Evolutionary conservation across 30 jellyfish, hydroid and myxozoan genomes (phyloP), one percentile per base, ranked within the genome.

Genomic region (Sanderia malayensis): DNA sequence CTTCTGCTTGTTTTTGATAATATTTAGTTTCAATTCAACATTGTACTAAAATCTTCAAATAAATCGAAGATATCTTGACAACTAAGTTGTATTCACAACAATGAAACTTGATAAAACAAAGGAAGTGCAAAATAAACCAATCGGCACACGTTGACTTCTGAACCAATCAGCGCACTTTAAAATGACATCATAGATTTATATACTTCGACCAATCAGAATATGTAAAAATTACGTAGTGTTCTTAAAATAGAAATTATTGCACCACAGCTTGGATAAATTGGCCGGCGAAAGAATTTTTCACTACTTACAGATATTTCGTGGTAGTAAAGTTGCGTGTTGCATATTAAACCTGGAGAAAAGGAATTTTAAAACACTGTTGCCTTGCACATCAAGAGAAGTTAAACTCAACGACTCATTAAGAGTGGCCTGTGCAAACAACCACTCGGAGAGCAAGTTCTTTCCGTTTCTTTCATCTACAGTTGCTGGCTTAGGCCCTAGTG

Each of bases 401-500:
- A n/a, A n/a, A n/a, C n/a, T n/a, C n/a, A n/a, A n/a, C n/a, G n/a
- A n/a, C 52, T 37, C 13, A 6, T 24, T 24, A 49, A 24, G 64
- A 15, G 27, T 9, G 8, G 18, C 64, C 64, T 49, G 64, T 11
- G 6, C 8, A 49, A 19, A 18, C 64, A 18, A 15, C 23, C 4
- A 15, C 27, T 49, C 27, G 24, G 64, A 49, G 64, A 49, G 64
- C 64, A 49, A 73, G 77, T 49, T 52, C 29, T 23, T 46, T 2
- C 22, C 46, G 25, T 44, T 41, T 49, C 69, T 29, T 33, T 41
- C 58, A 15, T 13, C 55, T n/a, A 0, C 60, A 78, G 89, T 78
- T 78, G 82, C 89, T 77, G 82, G 78, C 71, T 18, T 47, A 78
- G 89, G 87, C 87, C 87, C 87, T 73, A 29, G 82, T 49, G 25